Conservation (phyloP, 2,797 vertebrate genomes). For the Acipenser oxyrinchus region DNA sequence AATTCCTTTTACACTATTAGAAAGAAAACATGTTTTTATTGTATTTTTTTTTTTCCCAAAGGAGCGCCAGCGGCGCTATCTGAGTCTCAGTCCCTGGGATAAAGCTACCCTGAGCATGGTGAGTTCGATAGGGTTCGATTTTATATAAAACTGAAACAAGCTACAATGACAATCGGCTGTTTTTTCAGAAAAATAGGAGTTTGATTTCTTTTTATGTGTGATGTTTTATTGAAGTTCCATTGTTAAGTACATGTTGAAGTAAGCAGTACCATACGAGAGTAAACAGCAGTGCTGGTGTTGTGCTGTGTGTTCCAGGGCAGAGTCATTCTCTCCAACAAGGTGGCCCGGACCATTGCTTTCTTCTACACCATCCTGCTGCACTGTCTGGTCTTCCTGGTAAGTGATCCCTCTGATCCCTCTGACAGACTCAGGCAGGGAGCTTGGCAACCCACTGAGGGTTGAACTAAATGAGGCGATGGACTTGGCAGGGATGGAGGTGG, state of each 20-base stretch:
- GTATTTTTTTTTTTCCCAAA: slow-evolving; percentile 30
- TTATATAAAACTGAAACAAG: too few species aligned
- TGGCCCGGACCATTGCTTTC: slow-evolving; percentile 85
- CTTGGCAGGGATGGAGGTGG: too few species aligned
- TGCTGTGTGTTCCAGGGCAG: slow-evolving; percentile 62
- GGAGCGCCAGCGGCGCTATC: slow-evolving; percentile 89
- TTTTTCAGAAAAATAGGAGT: too few species aligned
- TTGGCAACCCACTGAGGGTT: not conserved
- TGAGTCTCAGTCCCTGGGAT: slow-evolving; percentile 94
- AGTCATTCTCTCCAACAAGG: slow-evolving; percentile 87
- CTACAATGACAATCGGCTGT: too few species aligned
- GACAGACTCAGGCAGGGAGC: not conserved
- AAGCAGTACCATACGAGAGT: not conserved
- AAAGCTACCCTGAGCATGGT: slow-evolving; percentile 94
- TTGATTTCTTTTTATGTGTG: too few species aligned
- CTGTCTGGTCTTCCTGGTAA: slow-evolving; percentile 87
- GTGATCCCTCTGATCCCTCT: slow-evolving; percentile 17
- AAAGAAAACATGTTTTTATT: not conserved
- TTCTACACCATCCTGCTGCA: slow-evolving; percentile 93
- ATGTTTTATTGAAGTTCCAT: too few species aligned
- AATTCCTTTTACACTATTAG: not conserved
- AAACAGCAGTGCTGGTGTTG: not conserved
- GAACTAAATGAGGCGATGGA: too few species aligned
- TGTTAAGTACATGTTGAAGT: too few species aligned
- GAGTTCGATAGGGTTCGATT: slow-evolving; percentile 22